Evolutionary conservation across 2,888 invertebrate genomes (phyloP).

Genomic region (Celastrina argiolus): DNA sequence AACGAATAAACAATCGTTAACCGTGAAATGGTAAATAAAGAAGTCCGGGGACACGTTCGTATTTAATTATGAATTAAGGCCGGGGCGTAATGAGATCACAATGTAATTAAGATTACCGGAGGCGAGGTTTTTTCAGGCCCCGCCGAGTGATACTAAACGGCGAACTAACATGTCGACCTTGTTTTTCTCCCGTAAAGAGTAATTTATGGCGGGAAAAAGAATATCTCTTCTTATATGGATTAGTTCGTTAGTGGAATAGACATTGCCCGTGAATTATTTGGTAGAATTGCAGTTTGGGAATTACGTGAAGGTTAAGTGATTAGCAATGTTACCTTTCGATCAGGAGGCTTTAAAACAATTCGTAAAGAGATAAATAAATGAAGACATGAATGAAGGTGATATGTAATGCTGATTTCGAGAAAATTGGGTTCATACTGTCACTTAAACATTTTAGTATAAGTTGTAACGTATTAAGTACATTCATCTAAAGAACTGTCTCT

Average conservation of each 20-base stretch:
- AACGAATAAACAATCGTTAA: conserved; percentile 59
- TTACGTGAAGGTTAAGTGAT: background rate
- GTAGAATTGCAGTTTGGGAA: background rate
- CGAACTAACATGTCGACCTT: conserved; percentile 45
- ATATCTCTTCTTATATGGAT: conserved; percentile 15
- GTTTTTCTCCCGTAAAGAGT: conserved; percentile 34
- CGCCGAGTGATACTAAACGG: conserved; percentile 63
- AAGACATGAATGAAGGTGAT: no score
- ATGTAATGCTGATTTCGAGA: no score
- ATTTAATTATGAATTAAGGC: conserved; percentile 77
- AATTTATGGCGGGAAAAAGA: conserved; percentile 25
- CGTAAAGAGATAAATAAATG: no score
- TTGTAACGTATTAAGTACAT: no score
- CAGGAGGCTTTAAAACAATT: no score
- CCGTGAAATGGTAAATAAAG: conserved; percentile 73
- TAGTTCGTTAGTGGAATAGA: conserved; percentile 16
- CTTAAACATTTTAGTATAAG: no score
- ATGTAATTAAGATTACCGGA: conserved; percentile 76
- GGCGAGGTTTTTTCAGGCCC: conserved; percentile 62
- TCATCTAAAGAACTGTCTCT: no score
- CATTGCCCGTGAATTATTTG: conserved; percentile 8
- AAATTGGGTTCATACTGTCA: no score
- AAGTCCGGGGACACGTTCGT: conserved; percentile 67
- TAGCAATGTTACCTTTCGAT: background rate
- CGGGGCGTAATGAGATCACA: conserved; percentile 74